Evolutionary conservation across 1,140 invertebrate genomes (phyloP).

Genomic region (Magallana ariakensis): DNA sequence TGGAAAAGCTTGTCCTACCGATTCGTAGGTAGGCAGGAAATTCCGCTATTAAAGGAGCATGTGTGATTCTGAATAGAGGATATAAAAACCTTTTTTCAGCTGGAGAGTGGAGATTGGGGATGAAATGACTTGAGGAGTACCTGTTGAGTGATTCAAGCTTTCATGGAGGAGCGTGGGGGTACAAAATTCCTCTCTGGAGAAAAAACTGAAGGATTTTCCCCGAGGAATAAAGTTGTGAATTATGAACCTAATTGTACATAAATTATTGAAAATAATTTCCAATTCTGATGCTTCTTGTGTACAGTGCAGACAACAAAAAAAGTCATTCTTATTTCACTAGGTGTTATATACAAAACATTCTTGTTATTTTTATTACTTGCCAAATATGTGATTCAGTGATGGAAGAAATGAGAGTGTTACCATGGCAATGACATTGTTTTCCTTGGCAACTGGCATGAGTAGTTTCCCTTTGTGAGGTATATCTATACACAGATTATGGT

Average conservation of each 20-base stretch:
- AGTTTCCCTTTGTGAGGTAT: conserved; percentile 12
- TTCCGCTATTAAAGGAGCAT: not conserved
- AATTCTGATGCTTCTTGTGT: conserved; percentile 27
- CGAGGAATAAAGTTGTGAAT: not conserved
- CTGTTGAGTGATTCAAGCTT: conserved; percentile 9
- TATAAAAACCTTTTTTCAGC: not conserved
- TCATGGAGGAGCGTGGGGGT: not conserved
- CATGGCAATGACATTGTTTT: conserved; percentile 29
- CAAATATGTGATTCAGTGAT: conserved; percentile 36
- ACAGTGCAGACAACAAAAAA: conserved; percentile 6
- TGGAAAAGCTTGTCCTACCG: not conserved
- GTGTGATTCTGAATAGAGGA: not conserved
- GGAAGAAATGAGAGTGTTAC: conserved; percentile 12
- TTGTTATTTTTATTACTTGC: conserved; percentile 35
- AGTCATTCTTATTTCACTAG: conserved; percentile 12
- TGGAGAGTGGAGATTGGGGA: not conserved
- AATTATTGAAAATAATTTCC: conserved; percentile 33
- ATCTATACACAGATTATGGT: not conserved
- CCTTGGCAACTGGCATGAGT: conserved; percentile 26
- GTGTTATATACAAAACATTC: conserved; percentile 28
- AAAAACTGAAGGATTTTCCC: not conserved
- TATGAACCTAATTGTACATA: conserved; percentile 1
- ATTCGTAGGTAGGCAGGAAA: not conserved
- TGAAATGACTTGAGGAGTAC: conserved; percentile 8
- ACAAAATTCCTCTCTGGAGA: not conserved